These are phyloP conservation scores for Gortyna flavago DNA, from an alignment of 2,888 invertebrate genomes.

Conservation along the genomic window DNA sequence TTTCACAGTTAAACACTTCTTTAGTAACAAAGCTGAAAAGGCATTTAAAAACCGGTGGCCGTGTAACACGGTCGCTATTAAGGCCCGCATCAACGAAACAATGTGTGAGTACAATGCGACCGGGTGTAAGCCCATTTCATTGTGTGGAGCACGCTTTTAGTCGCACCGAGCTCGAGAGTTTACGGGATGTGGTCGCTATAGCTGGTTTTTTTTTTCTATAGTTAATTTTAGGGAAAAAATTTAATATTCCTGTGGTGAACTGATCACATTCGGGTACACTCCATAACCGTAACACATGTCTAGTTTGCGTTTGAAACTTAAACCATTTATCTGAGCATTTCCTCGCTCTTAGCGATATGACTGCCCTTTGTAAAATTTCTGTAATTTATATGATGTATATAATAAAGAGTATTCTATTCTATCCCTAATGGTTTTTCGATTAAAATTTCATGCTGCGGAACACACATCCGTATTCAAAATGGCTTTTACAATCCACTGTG, in stretches of 20 bases:
- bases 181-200: slow-evolving; percentile 31
- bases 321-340: too few species aligned
- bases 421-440: too few species aligned
- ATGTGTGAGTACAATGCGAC: slow-evolving; percentile 70
- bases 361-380: too few species aligned
- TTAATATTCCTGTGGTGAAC: not conserved
- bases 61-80: slow-evolving; percentile 64
- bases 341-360: too few species aligned
- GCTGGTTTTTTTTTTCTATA: not conserved
- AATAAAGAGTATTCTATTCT: too few species aligned
- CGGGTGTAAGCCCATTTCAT: slow-evolving; percentile 72
- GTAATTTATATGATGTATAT: too few species aligned
- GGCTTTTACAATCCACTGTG: too few species aligned
- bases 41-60: slow-evolving; percentile 57
- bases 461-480: too few species aligned
- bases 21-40: slow-evolving; percentile 36
- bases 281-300: too few species aligned
- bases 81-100: slow-evolving; percentile 72
- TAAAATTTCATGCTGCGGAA: too few species aligned
- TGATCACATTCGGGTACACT: too few species aligned
- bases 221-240: not conserved
- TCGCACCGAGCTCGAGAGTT: slow-evolving; percentile 42
- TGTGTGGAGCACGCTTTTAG: slow-evolving; percentile 75
- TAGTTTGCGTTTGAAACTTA: too few species aligned
- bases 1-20: slow-evolving; percentile 24